Conservation (phyloP, 2,888 invertebrate genomes). For the Hedychridium roseum region DNA sequence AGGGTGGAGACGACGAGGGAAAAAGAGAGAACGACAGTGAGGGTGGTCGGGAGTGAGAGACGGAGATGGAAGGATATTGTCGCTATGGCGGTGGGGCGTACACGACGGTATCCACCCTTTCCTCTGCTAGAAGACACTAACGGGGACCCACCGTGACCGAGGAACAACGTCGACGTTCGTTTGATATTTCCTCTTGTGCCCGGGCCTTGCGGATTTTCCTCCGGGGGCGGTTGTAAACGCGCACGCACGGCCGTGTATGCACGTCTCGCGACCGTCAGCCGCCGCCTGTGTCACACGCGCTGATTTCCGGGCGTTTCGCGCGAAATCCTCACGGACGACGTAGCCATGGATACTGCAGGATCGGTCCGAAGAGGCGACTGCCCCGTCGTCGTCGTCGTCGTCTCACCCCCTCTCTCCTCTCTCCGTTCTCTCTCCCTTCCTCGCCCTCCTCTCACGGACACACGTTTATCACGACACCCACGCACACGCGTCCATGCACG, state of each 20-base stretch:
- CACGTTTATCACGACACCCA: slow-evolving; percentile 15
- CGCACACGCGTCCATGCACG: too few relatives aligned
- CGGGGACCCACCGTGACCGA: not conserved
- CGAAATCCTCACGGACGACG: slow-evolving; percentile 46
- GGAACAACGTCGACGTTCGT: too few relatives aligned
- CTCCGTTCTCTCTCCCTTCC: slow-evolving; percentile 3
- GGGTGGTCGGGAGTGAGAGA: slow-evolving; percentile 1
- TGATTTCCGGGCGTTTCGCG: slow-evolving; percentile 38
- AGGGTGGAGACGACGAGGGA: not conserved
- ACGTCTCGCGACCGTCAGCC: too few relatives aligned
- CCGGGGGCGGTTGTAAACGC: not conserved
- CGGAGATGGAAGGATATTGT: slow-evolving; percentile 19
- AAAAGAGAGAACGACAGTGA: slow-evolving; percentile 2
- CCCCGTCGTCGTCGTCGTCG: slow-evolving; percentile 46
- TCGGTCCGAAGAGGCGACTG: slow-evolving; percentile 43
- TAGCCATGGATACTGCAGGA: slow-evolving; percentile 53
- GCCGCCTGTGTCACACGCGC: slow-evolving; percentile 21
- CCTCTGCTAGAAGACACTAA: not conserved
- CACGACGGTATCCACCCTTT: slow-evolving; percentile 11
- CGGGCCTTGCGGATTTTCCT: not conserved
- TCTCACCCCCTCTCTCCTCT: slow-evolving; percentile 28
- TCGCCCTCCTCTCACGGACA: slow-evolving; percentile 6
- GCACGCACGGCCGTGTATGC: too few relatives aligned
- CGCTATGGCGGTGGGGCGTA: slow-evolving; percentile 29
- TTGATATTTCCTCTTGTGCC: not conserved